These are phyloP conservation scores for Catagonus wagneri DNA, from an alignment of 2,113 vertebrate species.

Conservation along the genomic window DNA sequence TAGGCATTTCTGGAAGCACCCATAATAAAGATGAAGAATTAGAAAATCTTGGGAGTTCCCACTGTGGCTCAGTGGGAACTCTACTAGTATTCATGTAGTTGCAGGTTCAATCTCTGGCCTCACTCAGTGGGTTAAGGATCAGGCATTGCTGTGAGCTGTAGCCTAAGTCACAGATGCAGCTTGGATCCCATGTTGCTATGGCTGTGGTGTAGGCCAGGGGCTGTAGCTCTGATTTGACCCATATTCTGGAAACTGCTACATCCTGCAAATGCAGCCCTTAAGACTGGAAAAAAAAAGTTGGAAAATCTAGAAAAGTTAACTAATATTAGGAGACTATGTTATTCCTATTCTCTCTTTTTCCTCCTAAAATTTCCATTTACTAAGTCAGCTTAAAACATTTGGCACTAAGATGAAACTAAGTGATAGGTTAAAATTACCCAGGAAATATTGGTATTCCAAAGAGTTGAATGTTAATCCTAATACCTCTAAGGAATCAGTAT, in stretches of 20 bases:
- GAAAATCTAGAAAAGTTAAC: background rate
- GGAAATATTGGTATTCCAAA: background rate
- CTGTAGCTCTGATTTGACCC: no score
- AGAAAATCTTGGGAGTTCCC: background rate
- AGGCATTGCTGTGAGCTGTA: no score
- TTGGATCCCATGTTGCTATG: no score
- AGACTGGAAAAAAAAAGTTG: background rate
- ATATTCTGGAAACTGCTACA: no score
- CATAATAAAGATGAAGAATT: background rate
- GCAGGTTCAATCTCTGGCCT: no score
- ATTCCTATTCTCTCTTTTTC: background rate
- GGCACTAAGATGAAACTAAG: constrained; percentile 1
- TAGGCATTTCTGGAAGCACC: background rate
- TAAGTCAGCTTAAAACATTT: background rate
- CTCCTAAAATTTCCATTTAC: constrained; percentile 17
- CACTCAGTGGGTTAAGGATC: no score
- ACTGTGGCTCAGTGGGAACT: no score
- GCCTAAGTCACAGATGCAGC: no score
- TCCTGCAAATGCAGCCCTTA: no score
- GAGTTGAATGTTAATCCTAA: background rate
- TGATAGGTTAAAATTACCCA: constrained; percentile 32
- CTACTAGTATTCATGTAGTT: no score
- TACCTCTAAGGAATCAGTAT: background rate
- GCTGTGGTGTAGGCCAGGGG: no score
- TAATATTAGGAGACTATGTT: background rate